Conservation (phyloP, 2,888 invertebrate species). For the Ormyrus nitidulus region DNA sequence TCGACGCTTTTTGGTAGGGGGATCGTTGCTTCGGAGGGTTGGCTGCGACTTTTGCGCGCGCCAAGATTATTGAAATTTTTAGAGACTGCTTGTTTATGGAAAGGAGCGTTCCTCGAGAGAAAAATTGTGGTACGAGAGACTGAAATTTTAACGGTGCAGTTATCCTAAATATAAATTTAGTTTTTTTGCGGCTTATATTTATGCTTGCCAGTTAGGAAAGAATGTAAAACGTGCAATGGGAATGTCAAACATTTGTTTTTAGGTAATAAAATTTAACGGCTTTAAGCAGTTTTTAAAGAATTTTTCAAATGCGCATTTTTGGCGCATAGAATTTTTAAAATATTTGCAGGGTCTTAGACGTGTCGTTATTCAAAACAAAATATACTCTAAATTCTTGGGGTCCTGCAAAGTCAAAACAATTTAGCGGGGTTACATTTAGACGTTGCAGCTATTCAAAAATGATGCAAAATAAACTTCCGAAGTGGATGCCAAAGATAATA, state of each 20-base stretch:
- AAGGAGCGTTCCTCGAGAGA: no score
- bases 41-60: no score
- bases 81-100: no score
- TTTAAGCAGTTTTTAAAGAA: background rate
- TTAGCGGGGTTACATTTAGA: conserved; percentile 23
- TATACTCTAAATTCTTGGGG: conserved; percentile 27
- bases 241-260: conserved; percentile 27
- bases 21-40: background rate
- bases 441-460: conserved; percentile 15
- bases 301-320: background rate
- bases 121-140: no score
- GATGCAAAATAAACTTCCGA: conserved; percentile 34
- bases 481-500: conserved; percentile 38
- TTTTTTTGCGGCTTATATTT: no score
- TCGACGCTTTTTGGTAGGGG: background rate
- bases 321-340: background rate
- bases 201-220: no score
- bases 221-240: no score
- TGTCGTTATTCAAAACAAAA: conserved; percentile 26
- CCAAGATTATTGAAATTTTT: no score
- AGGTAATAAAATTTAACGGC: background rate
- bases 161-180: no score
- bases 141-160: no score
- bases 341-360: background rate
- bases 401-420: conserved; percentile 28